A percentile compares a stretch with the other conserved stretches of the same genome.
Conservation (phyloP, 2,888 invertebrate genomes). For the Autographa gamma region DNA sequence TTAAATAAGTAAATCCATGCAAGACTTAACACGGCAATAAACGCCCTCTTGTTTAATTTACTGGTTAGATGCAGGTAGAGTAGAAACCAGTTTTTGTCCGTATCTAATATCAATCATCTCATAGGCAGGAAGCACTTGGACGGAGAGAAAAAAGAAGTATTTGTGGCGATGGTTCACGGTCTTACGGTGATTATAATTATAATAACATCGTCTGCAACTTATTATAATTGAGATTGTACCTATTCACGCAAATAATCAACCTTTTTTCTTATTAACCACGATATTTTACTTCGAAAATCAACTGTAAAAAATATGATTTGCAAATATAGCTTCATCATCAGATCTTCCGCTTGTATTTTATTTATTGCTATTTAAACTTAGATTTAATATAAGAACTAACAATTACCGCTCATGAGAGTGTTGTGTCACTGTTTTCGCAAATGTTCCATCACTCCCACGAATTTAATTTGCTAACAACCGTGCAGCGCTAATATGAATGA, state of each 20-base stretch:
- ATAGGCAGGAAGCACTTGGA: slow-evolving; percentile 71
- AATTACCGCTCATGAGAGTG: background rate
- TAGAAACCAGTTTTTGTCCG: slow-evolving; percentile 66
- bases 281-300: slow-evolving; percentile 18
- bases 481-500: slow-evolving; percentile 21
- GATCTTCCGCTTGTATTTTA: background rate
- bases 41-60: slow-evolving; percentile 62
- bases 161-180: slow-evolving; percentile 62
- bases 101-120: slow-evolving; percentile 70
- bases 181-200: slow-evolving; percentile 59
- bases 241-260: slow-evolving; percentile 47
- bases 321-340: slow-evolving; percentile 14
- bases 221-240: slow-evolving; percentile 39
- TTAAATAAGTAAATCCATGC: slow-evolving; percentile 21
- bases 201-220: slow-evolving; percentile 47
- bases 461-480: slow-evolving; percentile 23
- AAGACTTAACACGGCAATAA: slow-evolving; percentile 59
- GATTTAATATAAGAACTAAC: background rate
- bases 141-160: slow-evolving; percentile 61
- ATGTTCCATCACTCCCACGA: slow-evolving; percentile 3
- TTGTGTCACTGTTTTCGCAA: background rate
- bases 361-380: background rate
- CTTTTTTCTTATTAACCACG: slow-evolving; percentile 26
- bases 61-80: slow-evolving; percentile 64
- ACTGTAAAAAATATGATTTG: slow-evolving; percentile 16